These are phyloP conservation scores for Embidobia sp. DNA, from an alignment of 2,888 invertebrate genomes.

Conservation along the genomic window DNA sequence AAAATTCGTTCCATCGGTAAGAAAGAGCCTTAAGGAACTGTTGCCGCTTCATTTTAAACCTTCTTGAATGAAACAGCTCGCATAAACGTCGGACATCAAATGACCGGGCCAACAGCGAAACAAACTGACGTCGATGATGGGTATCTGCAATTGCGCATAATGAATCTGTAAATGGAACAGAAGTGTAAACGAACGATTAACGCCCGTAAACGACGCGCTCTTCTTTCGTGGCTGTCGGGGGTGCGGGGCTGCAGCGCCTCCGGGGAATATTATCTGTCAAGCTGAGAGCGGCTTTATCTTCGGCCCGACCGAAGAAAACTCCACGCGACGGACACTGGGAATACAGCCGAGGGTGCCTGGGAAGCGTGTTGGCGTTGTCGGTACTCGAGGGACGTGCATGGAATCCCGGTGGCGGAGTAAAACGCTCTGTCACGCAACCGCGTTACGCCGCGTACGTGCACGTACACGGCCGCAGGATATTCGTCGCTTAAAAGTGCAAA, in stretches of 20 bases:
- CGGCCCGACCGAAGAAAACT: conserved; percentile 53
- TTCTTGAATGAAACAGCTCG: too few species aligned
- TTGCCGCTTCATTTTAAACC: too few species aligned
- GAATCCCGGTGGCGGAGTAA: conserved; percentile 68
- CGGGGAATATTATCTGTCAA: conserved; percentile 42
- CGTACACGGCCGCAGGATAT: conserved; percentile 52
- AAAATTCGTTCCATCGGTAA: too few species aligned
- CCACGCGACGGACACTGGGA: conserved; percentile 64
- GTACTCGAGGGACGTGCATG: conserved; percentile 51
- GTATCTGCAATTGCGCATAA: conserved; percentile 10
- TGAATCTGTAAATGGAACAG: background rate
- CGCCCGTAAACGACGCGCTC: conserved; percentile 28
- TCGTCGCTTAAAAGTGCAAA: conserved; percentile 61
- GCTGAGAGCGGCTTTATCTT: conserved; percentile 43
- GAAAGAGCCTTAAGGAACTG: too few species aligned
- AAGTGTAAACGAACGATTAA: conserved; percentile 20
- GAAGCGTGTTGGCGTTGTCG: conserved; percentile 51
- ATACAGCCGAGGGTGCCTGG: conserved; percentile 58
- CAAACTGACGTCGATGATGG: too few species aligned
- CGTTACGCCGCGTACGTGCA: conserved; percentile 40
- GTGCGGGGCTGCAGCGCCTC: background rate
- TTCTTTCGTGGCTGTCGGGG: conserved; percentile 4
- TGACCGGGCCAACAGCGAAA: too few species aligned
- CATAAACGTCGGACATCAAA: too few species aligned
- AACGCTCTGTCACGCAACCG: conserved; percentile 71